Evolutionary conservation across 2,888 invertebrate genomes (phyloP).

Genomic region (Pilophorus perplexus): DNA sequence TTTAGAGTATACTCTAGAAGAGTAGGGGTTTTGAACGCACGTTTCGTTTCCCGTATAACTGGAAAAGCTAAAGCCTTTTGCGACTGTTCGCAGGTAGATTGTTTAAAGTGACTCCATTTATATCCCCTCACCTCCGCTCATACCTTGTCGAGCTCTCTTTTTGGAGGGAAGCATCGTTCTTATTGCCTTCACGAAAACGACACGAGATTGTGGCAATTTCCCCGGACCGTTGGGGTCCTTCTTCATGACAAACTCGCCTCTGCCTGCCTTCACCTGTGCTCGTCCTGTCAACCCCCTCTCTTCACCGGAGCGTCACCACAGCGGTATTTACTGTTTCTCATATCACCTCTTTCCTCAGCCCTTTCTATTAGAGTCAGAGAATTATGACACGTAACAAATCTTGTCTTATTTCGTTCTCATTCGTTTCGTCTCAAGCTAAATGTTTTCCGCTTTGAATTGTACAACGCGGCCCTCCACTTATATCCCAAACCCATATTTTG

Average conservation of each 20-base stretch:
- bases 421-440: background rate
- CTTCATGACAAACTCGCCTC: slow-evolving; percentile 32
- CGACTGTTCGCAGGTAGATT: slow-evolving; percentile 39
- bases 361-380: slow-evolving; percentile 27
- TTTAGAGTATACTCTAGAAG: too few relatives aligned
- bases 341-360: slow-evolving; percentile 30
- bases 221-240: slow-evolving; percentile 14
- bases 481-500: too few relatives aligned
- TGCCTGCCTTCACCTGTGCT: slow-evolving; percentile 3
- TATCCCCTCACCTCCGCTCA: slow-evolving; percentile 29
- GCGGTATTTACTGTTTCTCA: slow-evolving; percentile 34
- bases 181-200: slow-evolving; percentile 40
- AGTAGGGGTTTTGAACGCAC: too few relatives aligned
- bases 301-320: slow-evolving; percentile 10
- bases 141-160: too few relatives aligned
- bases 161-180: too few relatives aligned
- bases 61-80: slow-evolving; percentile 20
- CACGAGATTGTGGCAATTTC: slow-evolving; percentile 38
- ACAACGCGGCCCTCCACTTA: too few relatives aligned
- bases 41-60: slow-evolving; percentile 27
- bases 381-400: slow-evolving; percentile 31
- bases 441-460: too few relatives aligned
- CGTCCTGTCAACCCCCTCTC: too few relatives aligned
- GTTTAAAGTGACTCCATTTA: slow-evolving; percentile 42
- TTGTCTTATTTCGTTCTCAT: background rate